Evolutionary conservation across 2,113 vertebrate genomes (phyloP).

Genomic region (Etheostoma spectabile): DNA sequence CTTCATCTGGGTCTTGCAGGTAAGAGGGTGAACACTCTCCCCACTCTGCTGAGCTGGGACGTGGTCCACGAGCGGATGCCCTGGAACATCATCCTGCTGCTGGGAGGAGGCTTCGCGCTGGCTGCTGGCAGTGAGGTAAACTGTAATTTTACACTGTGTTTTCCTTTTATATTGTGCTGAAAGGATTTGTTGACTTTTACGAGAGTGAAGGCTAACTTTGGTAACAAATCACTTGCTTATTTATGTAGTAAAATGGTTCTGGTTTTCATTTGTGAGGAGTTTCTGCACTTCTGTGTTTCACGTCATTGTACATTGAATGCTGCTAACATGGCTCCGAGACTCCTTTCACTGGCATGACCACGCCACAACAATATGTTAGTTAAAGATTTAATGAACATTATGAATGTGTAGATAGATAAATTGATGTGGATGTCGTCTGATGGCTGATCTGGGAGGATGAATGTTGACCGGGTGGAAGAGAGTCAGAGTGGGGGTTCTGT

Average conservation of each 20-base stretch:
- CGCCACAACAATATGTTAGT: no score
- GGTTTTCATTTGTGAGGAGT: neutral
- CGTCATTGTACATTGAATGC: no score
- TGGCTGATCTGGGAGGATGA: no score
- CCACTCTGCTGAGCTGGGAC: slow-evolving; percentile 89
- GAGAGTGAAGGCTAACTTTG: neutral
- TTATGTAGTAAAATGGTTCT: neutral
- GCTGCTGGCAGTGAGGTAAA: slow-evolving; percentile 93
- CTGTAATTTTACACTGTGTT: neutral
- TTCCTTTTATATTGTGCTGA: neutral
- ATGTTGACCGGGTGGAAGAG: no score
- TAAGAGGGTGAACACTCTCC: slow-evolving; percentile 70
- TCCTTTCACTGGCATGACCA: no score
- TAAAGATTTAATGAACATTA: no score
- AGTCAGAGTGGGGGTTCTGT: no score
- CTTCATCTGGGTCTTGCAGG: slow-evolving; percentile 36
- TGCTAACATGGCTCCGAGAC: no score
- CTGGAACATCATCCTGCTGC: slow-evolving; percentile 92
- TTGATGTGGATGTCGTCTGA: no score
- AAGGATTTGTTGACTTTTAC: neutral
- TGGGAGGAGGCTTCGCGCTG: slow-evolving; percentile 94
- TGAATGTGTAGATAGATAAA: no score
- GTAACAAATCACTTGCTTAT: neutral
- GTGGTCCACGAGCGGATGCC: slow-evolving; percentile 90
- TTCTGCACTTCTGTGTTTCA: neutral